These are phyloP conservation scores for Piaya cayana DNA, from an alignment of 2,113 vertebrate species.

Conservation along the genomic window DNA sequence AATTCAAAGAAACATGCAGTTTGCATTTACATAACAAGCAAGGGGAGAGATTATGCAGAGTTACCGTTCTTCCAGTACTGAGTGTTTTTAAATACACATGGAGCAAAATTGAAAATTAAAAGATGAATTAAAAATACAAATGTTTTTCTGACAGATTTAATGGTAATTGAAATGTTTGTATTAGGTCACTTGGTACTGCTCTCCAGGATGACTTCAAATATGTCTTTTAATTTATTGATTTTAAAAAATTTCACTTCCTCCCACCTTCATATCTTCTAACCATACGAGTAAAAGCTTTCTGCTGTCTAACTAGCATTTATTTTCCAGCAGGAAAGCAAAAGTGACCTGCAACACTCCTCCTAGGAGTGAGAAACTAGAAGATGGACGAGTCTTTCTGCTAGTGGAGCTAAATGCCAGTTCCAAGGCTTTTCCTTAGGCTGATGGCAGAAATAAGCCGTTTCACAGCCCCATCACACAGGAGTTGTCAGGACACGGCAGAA, in stretches of 20 bases:
- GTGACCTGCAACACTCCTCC: not conserved
- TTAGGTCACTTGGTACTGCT: not conserved
- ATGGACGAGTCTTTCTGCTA: not conserved
- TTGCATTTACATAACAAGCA: not conserved
- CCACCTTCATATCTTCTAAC: not conserved
- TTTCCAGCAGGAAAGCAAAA: not conserved
- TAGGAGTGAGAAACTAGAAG: not conserved
- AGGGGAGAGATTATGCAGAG: not conserved
- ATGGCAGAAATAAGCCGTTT: not conserved
- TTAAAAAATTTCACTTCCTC: not conserved
- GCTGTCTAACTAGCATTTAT: not conserved
- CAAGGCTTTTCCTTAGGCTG: not conserved
- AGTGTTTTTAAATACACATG: not conserved
- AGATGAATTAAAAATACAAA: not conserved
- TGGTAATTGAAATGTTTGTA: not conserved
- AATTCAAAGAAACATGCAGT: not conserved
- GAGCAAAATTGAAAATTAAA: not conserved
- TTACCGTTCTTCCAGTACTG: not conserved
- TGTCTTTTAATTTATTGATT: not conserved
- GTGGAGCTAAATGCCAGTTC: not conserved
- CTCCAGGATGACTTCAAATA: not conserved
- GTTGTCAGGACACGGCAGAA: accelerated
- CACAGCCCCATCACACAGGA: not conserved
- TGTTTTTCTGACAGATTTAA: not conserved
- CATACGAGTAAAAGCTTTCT: not conserved